phyloP scores from a whole-genome alignment of 2,797 vertebrate species.

The Lutjanus campechanus region DNA sequence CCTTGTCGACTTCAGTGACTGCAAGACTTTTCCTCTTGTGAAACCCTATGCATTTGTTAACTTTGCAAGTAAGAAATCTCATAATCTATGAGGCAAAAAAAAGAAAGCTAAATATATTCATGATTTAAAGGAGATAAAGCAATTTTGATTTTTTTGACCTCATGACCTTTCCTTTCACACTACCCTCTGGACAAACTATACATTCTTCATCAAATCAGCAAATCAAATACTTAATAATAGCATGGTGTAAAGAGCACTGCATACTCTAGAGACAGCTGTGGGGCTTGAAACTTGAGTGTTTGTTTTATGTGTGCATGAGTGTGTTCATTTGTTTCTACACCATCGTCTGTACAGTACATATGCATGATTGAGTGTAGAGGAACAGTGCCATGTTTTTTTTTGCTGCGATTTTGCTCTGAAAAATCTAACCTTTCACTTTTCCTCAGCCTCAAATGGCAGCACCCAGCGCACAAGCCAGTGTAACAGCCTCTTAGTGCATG shows the following conservation, averaged over 20 bases:
- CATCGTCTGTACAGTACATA: constrained; percentile 1
- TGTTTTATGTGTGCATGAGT: constrained; percentile 12
- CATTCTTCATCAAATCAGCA: constrained; percentile 13
- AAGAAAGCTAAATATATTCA: background rate
- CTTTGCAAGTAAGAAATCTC: constrained; percentile 1
- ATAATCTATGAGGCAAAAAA: background rate
- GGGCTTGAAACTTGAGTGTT: constrained; percentile 23
- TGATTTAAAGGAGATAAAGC: constrained; percentile 1
- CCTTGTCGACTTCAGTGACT: background rate
- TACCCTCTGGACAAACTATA: background rate
- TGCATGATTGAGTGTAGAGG: background rate
- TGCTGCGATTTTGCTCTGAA: background rate
- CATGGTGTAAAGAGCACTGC: constrained; percentile 6
- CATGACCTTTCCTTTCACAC: constrained; percentile 7
- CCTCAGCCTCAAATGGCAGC: background rate
- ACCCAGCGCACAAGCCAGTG: background rate
- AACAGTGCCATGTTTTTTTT: background rate
- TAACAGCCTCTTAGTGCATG: constrained; percentile 28
- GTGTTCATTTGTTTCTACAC: constrained; percentile 11
- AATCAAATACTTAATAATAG: background rate
- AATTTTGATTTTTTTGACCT: constrained; percentile 14
- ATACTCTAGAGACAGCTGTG: constrained; percentile 18
- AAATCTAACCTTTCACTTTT: background rate
- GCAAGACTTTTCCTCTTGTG: background rate
- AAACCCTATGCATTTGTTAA: background rate